These are phyloP conservation scores for Subacronicta megacephala DNA, from an alignment of 2,888 invertebrate species.

Conservation along the genomic window DNA sequence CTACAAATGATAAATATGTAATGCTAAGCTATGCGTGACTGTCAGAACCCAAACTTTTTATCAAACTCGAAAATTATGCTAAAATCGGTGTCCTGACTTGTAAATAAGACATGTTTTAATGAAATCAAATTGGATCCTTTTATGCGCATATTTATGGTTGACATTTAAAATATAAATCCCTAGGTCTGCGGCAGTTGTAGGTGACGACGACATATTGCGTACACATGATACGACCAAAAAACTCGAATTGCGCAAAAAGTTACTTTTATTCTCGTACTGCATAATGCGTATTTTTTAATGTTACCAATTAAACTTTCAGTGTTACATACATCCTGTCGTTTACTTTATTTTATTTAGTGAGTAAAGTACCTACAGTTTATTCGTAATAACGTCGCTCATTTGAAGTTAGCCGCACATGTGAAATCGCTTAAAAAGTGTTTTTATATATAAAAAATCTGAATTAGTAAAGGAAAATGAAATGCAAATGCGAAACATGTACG, in stretches of 20 bases:
- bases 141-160: slow-evolving; percentile 86
- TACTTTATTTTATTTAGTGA: too few species aligned
- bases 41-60: slow-evolving; percentile 31
- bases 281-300: slow-evolving; percentile 46
- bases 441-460: too few species aligned
- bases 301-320: slow-evolving; percentile 24
- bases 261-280: slow-evolving; percentile 47
- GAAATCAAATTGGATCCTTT: slow-evolving; percentile 81
- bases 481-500: too few species aligned
- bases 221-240: slow-evolving; percentile 65
- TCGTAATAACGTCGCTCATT: too few species aligned
- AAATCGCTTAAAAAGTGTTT: too few species aligned
- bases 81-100: slow-evolving; percentile 61
- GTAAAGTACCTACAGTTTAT: too few species aligned
- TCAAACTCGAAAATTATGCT: slow-evolving; percentile 62
- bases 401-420: too few species aligned
- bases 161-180: slow-evolving; percentile 67
- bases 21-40: background rate
- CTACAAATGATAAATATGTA: background rate
- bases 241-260: slow-evolving; percentile 51
- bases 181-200: slow-evolving; percentile 58
- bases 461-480: too few species aligned
- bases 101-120: slow-evolving; percentile 69
- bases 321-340: too few species aligned
- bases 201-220: slow-evolving; percentile 69